A percentile compares a stretch with the other conserved stretches of the same genome.
Evolutionary conservation across 2,888 invertebrate species (phyloP).

Genomic region (Malthinus flaveolus): DNA sequence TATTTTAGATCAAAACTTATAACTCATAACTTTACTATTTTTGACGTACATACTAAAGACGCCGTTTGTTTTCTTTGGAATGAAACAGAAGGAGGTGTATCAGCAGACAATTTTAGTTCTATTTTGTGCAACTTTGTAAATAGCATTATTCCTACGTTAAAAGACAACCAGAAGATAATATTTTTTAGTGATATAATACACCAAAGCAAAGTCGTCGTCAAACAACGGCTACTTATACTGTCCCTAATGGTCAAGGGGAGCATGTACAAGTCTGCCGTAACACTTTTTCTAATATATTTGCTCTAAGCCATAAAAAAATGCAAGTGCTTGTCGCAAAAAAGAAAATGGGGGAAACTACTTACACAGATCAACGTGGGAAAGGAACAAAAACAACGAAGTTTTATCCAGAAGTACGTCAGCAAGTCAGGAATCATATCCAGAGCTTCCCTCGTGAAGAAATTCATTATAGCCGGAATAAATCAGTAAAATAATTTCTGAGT

Average conservation of each 20-base stretch:
- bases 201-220: constrained; percentile 3
- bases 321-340: neutral
- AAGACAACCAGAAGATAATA: no score
- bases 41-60: no score
- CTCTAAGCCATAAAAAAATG: neutral
- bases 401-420: neutral
- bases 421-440: constrained; percentile 5
- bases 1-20: no score
- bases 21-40: no score
- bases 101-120: no score
- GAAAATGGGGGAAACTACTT: neutral
- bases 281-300: constrained; percentile 3
- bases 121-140: no score
- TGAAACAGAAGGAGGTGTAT: no score
- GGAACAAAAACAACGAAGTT: constrained; percentile 7
- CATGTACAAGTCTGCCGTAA: constrained; percentile 1
- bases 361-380: constrained; percentile 7
- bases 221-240: neutral
- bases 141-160: no score
- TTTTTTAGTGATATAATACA: no score
- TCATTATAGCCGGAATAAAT: constrained; percentile 6
- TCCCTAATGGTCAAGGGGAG: neutral
- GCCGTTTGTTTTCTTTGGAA: no score
- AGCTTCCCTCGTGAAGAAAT: constrained; percentile 12
- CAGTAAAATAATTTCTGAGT: constrained; percentile 8